Conservation (phyloP, 2,113 vertebrate species). For the Quiscalus mexicanus region DNA sequence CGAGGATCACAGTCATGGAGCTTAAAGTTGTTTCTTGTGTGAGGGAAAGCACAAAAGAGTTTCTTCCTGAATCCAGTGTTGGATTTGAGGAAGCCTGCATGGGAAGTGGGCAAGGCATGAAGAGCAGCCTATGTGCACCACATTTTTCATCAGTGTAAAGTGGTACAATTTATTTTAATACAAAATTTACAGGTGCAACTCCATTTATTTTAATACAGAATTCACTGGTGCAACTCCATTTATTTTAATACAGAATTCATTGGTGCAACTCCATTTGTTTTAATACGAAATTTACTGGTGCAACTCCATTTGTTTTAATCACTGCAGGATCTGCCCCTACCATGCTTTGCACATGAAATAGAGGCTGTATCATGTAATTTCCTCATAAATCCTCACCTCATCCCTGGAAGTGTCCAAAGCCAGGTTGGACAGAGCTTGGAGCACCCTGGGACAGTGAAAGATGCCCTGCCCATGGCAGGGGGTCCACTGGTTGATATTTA, state of each 20-base stretch:
- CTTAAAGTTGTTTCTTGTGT: background rate
- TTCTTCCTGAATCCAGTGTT: background rate
- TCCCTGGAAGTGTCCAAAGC: background rate
- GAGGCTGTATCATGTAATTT: background rate
- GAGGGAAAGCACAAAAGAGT: background rate
- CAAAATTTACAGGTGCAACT: background rate
- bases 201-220: background rate
- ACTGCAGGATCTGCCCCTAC: background rate
- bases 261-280: background rate
- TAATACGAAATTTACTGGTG: background rate
- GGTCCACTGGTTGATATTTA: accelerated
- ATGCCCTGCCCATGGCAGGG: background rate
- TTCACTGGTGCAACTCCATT: background rate
- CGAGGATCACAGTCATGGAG: background rate
- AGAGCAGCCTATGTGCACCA: background rate
- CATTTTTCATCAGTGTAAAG: background rate
- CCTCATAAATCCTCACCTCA: background rate
- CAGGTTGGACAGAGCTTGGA: accelerated
- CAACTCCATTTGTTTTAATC: background rate
- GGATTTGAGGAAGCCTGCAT: background rate
- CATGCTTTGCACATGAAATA: background rate
- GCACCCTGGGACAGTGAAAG: accelerated
- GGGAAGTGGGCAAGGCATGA: background rate
- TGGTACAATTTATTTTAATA: background rate
- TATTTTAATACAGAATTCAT: background rate